phyloP scores from a whole-genome alignment of 2,797 vertebrate species.

The Hipposideros larvatus region DNA sequence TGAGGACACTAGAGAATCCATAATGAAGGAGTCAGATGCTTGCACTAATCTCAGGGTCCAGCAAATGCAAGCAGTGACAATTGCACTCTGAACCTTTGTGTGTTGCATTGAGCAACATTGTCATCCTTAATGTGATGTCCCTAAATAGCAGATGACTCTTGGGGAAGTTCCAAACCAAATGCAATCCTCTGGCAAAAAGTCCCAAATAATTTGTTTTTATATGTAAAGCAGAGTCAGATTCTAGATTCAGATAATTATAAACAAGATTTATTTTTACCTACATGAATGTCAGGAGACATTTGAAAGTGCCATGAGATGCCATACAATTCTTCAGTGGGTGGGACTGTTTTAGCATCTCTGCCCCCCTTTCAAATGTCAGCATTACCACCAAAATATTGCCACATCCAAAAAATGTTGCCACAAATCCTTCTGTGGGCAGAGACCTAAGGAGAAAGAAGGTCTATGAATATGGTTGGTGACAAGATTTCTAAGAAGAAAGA shows the following conservation, averaged over 20 bases:
- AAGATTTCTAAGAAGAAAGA: constrained; percentile 15
- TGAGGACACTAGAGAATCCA: not conserved
- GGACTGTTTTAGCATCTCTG: not conserved
- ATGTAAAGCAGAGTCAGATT: not conserved
- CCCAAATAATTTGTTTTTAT: not conserved
- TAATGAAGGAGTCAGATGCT: not conserved
- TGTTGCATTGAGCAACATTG: not conserved
- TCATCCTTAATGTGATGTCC: not conserved
- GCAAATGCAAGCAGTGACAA: no score
- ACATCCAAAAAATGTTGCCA: not conserved
- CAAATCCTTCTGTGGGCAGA: not conserved
- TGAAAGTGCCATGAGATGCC: not conserved
- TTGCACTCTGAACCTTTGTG: not conserved
- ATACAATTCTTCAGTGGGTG: not conserved
- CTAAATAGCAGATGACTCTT: not conserved
- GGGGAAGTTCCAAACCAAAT: constrained; percentile 9
- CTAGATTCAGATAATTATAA: constrained; percentile 34
- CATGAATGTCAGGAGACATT: not conserved
- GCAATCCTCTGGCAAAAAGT: not conserved
- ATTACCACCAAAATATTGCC: not conserved
- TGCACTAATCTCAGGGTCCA: not conserved
- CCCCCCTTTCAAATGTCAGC: not conserved
- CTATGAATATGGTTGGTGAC: not conserved
- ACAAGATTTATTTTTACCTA: not conserved
- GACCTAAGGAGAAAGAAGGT: not conserved